These are phyloP conservation scores for Machimus rusticus DNA, from an alignment of 2,888 invertebrate species.

Conservation along the genomic window DNA sequence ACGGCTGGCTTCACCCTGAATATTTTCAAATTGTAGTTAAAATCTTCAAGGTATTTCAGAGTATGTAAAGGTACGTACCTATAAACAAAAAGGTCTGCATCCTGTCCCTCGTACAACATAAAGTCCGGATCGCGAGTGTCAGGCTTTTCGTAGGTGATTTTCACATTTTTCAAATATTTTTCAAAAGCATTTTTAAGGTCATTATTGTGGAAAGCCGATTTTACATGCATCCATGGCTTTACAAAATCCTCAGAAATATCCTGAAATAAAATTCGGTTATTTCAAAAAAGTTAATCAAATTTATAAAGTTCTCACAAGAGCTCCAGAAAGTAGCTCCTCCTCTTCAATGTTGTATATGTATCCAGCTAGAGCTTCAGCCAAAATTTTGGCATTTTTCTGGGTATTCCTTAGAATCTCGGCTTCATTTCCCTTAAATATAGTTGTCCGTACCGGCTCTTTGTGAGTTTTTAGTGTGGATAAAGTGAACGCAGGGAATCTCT, in stretches of 20 bases:
- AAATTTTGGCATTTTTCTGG: conserved; percentile 71
- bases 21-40: conserved; percentile 40
- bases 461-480: conserved; percentile 74
- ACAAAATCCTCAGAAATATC: conserved; percentile 77
- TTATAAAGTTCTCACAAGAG: conserved; percentile 69
- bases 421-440: conserved; percentile 58
- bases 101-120: conserved; percentile 85
- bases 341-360: conserved; percentile 77
- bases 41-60: neutral
- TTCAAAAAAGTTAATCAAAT: neutral
- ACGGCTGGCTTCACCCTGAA: conserved; percentile 95
- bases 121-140: conserved; percentile 93
- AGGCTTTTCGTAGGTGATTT: conserved; percentile 71
- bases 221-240: conserved; percentile 77
- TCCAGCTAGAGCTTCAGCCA: conserved; percentile 85
- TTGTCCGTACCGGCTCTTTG: conserved; percentile 57
- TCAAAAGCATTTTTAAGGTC: conserved; percentile 76
- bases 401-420: conserved; percentile 52
- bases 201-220: conserved; percentile 72
- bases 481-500: conserved; percentile 90
- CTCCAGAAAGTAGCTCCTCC: conserved; percentile 74
- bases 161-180: conserved; percentile 80
- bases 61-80: conserved; percentile 71
- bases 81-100: conserved; percentile 84
- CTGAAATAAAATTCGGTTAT: conserved; percentile 63